A percentile compares a stretch with the other conserved stretches of the same genome.
phyloP scores from a whole-genome alignment of 2,113 vertebrate genomes.

The Perca fluviatilis region DNA sequence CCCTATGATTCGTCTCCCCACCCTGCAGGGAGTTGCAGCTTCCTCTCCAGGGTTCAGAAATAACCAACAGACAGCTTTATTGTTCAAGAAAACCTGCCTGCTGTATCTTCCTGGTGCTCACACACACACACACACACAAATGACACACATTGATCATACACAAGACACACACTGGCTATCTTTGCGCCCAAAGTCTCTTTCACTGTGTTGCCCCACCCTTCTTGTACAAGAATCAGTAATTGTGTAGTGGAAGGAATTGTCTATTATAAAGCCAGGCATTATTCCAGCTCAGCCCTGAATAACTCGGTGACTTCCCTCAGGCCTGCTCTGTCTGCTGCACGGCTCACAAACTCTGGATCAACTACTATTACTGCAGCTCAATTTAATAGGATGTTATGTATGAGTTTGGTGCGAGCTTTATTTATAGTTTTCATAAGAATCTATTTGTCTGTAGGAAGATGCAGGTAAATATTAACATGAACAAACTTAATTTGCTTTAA shows the following conservation, averaged over 20 bases:
- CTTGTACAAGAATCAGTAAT: slow-evolving; percentile 35
- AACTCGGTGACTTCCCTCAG: slow-evolving; percentile 26
- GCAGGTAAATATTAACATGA: background rate
- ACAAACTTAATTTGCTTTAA: background rate
- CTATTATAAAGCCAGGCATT: slow-evolving; percentile 9
- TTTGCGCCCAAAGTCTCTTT: slow-evolving; percentile 28
- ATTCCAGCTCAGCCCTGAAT: slow-evolving; percentile 21
- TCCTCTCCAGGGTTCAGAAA: slow-evolving; percentile 81
- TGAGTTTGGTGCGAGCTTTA: background rate
- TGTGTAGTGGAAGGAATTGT: slow-evolving; percentile 34
- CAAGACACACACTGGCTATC: slow-evolving; percentile 7
- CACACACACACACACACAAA: slow-evolving; percentile 10
- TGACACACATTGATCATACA: slow-evolving; percentile 21
- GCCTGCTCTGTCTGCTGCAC: background rate
- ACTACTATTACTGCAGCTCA: background rate
- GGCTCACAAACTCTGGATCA: background rate
- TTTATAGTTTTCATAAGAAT: background rate
- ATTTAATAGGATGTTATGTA: background rate
- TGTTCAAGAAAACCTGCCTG: slow-evolving; percentile 72
- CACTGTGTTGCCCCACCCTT: slow-evolving; percentile 25
- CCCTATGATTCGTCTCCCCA: slow-evolving; percentile 70
- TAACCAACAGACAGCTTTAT: slow-evolving; percentile 81
- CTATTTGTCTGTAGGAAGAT: background rate
- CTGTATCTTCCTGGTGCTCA: slow-evolving; percentile 52
- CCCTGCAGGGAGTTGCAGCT: slow-evolving; percentile 78